A percentile compares a stretch with the other conserved stretches of the same genome.
phyloP scores from a whole-genome alignment of 30 jellyfish, hydroid and myxozoan genomes.

The Nemopilema nomurai region DNA sequence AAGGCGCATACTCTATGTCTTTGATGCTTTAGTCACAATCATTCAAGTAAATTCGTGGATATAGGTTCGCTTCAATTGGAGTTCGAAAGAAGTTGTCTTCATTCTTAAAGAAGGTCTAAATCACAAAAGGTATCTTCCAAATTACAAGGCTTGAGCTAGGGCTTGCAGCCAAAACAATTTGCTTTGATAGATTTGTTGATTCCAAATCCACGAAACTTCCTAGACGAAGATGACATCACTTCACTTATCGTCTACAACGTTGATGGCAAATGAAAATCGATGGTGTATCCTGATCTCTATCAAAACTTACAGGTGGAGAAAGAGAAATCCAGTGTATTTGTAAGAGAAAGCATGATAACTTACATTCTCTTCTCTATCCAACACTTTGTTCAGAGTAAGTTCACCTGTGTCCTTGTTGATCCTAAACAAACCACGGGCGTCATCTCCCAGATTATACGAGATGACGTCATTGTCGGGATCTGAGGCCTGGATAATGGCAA shows the following conservation, averaged over 20 bases:
- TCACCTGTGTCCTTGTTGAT: slow-evolving; percentile 67
- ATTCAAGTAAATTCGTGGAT: too few relatives aligned
- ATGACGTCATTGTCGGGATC: slow-evolving; percentile 54
- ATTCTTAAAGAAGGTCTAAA: too few relatives aligned
- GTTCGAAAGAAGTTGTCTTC: too few relatives aligned
- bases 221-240: neutral
- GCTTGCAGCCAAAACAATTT: neutral
- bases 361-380: slow-evolving; percentile 45
- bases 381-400: slow-evolving; percentile 36
- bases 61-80: too few relatives aligned
- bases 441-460: slow-evolving; percentile 48
- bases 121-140: too few relatives aligned
- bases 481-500: slow-evolving; percentile 48
- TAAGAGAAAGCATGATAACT: neutral
- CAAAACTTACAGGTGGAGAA: neutral
- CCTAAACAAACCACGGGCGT: slow-evolving; percentile 47
- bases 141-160: too few relatives aligned
- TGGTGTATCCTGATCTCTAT: neutral
- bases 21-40: too few relatives aligned
- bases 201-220: neutral
- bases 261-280: neutral
- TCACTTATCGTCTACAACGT: neutral
- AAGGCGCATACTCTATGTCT: too few relatives aligned
- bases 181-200: neutral
- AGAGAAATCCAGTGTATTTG: neutral